Evolutionary conservation across 1,140 invertebrate genomes (phyloP).

Genomic region (Aphelenchoides besseyi): DNA sequence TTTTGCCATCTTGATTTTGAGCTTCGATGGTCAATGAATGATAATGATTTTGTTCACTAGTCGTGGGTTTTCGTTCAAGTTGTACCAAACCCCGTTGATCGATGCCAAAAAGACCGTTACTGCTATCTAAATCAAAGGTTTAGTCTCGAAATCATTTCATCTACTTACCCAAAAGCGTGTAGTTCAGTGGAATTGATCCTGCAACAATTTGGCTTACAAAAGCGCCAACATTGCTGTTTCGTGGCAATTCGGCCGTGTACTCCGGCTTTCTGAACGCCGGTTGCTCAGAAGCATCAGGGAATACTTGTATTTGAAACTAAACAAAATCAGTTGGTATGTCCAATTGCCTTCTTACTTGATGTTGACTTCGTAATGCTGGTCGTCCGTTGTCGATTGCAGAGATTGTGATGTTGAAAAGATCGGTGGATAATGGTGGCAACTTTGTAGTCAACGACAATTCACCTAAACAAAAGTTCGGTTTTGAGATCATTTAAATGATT

Average conservation of each 20-base stretch:
- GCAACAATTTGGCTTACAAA: constrained; percentile 50
- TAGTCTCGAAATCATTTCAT: constrained; percentile 8
- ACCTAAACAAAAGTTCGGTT: constrained; percentile 5
- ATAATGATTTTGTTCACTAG: constrained; percentile 39
- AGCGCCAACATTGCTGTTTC: constrained; percentile 35
- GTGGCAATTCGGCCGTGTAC: constrained; percentile 28
- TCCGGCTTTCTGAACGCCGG: constrained; percentile 41
- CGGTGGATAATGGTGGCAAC: constrained; percentile 10
- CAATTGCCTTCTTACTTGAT: constrained; percentile 26
- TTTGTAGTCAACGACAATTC: constrained; percentile 21
- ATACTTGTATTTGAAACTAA: constrained; percentile 49
- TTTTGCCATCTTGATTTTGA: constrained; percentile 25
- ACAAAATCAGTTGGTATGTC: constrained; percentile 5
- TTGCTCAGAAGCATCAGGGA: constrained; percentile 25
- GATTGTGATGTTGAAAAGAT: constrained; percentile 33
- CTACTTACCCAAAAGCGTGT: constrained; percentile 41
- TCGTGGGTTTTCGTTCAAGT: constrained; percentile 37
- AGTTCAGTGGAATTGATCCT: constrained; percentile 37
- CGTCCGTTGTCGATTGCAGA: constrained; percentile 48
- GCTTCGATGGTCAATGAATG: constrained; percentile 40
- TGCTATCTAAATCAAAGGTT: constrained; percentile 34
- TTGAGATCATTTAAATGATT: neutral
- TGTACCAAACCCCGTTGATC: constrained; percentile 37
- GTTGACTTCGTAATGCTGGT: constrained; percentile 42
- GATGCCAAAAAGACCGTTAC: constrained; percentile 39